Base-by-base conservation (phyloP, 2,113 vertebrate species). In the Columba livia region DNA sequence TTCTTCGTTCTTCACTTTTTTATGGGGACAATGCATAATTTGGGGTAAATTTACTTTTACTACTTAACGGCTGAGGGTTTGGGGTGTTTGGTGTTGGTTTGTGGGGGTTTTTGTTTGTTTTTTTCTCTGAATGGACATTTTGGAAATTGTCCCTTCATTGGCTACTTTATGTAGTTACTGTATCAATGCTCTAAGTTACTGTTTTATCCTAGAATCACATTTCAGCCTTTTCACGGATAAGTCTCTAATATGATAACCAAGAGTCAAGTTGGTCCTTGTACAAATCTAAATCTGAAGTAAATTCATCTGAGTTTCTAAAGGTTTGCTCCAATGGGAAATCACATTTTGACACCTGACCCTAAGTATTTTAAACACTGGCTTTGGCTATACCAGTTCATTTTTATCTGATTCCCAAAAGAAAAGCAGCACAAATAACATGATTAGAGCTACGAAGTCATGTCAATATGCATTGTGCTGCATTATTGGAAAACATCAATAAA, bases 401-500 rank as follows among this genome's bases (percentile, higher is more conserved):
- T 50, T 81, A 88, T 83, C 80, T 51, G 78, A 65, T 84, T 91
- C 57, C 80, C 60, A 38, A 17, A 60, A 50, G 54, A 67, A 94
- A 79, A 65, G 21, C 74, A 72, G 17, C 7, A 44, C 44, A 73
- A 80, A 50, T 71, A 85, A 36, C 25, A 40, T 2, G 7, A 79
- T 77, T 34, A 74, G 32, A 96, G 74, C 57, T 70, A 58, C 72
- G 81, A 74, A 83, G 31, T 9, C 44, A 34, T 32, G 66, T 53
- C 92, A 91, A 71, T 31, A 10, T 32, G 42, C 53, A 65, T 44
- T 92, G 48, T 9, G 48, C 47, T 83, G 85, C 50, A 77, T 29
- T 82, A 58, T 10, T 88, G 42, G 50, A 92, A 78, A 17, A 48
- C 24, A 81, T 91, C 85, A 88, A 53, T 82, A 96, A 85, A 90